These are phyloP conservation scores for Selenia dentaria DNA, from an alignment of 2,888 invertebrate species.

Conservation along the genomic window DNA sequence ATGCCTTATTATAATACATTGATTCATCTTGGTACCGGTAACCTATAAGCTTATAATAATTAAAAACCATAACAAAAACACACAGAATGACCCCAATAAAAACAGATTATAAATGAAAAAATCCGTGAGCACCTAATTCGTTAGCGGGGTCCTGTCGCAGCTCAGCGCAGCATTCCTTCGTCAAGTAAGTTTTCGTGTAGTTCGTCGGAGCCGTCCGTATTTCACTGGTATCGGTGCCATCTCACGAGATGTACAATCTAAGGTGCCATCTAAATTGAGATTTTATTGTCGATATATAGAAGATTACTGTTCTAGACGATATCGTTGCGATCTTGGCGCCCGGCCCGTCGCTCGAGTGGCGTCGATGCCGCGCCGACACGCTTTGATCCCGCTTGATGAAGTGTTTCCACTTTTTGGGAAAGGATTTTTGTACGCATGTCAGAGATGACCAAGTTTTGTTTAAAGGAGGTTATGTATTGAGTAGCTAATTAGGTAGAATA, in stretches of 20 bases:
- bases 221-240: slow-evolving; percentile 82
- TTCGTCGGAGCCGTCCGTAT: slow-evolving; percentile 76
- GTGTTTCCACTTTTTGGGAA: slow-evolving; percentile 27
- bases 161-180: slow-evolving; percentile 78
- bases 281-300: slow-evolving; percentile 74
- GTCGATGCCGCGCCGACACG: slow-evolving; percentile 35
- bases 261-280: slow-evolving; percentile 80
- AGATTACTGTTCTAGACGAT: slow-evolving; percentile 79
- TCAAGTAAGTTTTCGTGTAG: slow-evolving; percentile 84
- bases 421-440: slow-evolving; percentile 3
- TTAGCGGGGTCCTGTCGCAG: slow-evolving; percentile 76
- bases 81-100: slow-evolving; percentile 30
- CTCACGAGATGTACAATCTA: slow-evolving; percentile 41
- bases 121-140: slow-evolving; percentile 74
- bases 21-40: too few species aligned
- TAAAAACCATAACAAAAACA: slow-evolving; percentile 28
- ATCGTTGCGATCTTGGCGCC: slow-evolving; percentile 84
- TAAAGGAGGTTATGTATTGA: too few species aligned
- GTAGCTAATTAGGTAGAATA: too few species aligned
- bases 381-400: slow-evolving; percentile 57
- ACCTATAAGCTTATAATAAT: too few species aligned
- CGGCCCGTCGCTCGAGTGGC: slow-evolving; percentile 61
- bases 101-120: slow-evolving; percentile 42
- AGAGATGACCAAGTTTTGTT: background rate
- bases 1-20: too few species aligned